Percentiles rank a stretch among this genome's conserved stretches.
Conservation (phyloP, 2,113 vertebrate genomes). For the Marmota flaviventris region DNA sequence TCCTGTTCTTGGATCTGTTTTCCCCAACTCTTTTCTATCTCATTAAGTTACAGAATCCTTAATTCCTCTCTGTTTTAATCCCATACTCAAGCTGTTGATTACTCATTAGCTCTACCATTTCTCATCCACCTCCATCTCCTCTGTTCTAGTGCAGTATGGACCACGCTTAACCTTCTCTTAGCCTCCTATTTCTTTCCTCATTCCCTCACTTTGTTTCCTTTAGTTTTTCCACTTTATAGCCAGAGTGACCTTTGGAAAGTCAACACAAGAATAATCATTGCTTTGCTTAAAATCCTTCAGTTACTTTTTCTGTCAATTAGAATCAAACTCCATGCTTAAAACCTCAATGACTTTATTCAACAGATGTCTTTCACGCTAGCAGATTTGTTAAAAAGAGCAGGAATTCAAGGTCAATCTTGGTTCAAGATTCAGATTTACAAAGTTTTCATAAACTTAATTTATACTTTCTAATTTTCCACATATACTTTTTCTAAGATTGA, state of each 20-base stretch:
- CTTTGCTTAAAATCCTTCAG: not conserved
- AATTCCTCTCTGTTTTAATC: not conserved
- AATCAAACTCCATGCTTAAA: not conserved
- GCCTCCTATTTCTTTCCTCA: not conserved
- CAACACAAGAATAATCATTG: not conserved
- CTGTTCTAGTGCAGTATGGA: not conserved
- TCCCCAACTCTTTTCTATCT: not conserved
- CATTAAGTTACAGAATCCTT: not conserved
- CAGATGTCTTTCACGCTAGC: not conserved
- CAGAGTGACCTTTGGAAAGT: not conserved
- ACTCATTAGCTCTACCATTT: not conserved
- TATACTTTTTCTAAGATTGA: not conserved
- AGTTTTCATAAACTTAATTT: not conserved
- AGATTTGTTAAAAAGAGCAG: not conserved
- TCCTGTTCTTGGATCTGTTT: not conserved
- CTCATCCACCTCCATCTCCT: not conserved
- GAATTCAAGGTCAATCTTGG: constrained; percentile 3
- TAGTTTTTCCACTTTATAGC: not conserved
- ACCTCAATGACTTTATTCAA: not conserved
- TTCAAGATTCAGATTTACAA: not conserved
- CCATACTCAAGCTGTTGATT: not conserved
- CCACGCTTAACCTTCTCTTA: not conserved
- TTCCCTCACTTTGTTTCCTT: not conserved
- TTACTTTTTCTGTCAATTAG: not conserved
- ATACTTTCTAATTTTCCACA: not conserved